A percentile compares a stretch with the other conserved stretches of the same genome.
phyloP scores from a whole-genome alignment of 2,888 invertebrate genomes.

The Phasia obesa region DNA sequence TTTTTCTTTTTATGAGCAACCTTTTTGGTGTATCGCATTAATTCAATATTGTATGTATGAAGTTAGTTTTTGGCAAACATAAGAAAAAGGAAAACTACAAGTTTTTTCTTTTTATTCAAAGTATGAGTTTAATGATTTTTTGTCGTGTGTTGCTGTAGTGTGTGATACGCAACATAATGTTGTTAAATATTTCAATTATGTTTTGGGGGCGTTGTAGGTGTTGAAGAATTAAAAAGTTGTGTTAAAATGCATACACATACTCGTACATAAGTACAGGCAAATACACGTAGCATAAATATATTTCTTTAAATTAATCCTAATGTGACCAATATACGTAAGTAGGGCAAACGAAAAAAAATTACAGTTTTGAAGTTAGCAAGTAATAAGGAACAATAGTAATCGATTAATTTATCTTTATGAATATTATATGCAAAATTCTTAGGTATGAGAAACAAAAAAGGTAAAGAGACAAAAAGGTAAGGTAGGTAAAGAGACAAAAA shows the following conservation, averaged over 20 bases:
- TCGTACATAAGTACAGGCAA: slow-evolving; percentile 10
- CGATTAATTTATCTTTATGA: too few species aligned
- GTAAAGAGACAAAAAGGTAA: too few species aligned
- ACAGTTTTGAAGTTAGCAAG: too few species aligned
- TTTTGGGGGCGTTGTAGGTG: slow-evolving; percentile 64
- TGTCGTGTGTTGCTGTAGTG: neutral
- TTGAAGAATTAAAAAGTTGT: slow-evolving; percentile 77
- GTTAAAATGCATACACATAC: slow-evolving; percentile 64
- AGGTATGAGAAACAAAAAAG: too few species aligned
- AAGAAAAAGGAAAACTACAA: slow-evolving; percentile 18
- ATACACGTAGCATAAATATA: too few species aligned
- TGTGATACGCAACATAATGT: slow-evolving; percentile 38
- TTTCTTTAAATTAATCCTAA: neutral
- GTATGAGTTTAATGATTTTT: neutral
- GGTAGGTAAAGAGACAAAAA: too few species aligned
- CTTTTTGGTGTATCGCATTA: neutral
- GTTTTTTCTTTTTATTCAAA: too few species aligned
- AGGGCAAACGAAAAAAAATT: too few species aligned
- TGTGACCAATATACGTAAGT: neutral
- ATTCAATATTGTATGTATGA: too few species aligned
- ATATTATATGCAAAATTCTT: too few species aligned
- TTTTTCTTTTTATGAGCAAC: slow-evolving; percentile 17
- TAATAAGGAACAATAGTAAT: too few species aligned
- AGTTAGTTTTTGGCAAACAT: too few species aligned
- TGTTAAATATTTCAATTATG: slow-evolving; percentile 72